phyloP scores from a whole-genome alignment of 2,113 vertebrate genomes.

The Porphyrio hochstetteri region DNA sequence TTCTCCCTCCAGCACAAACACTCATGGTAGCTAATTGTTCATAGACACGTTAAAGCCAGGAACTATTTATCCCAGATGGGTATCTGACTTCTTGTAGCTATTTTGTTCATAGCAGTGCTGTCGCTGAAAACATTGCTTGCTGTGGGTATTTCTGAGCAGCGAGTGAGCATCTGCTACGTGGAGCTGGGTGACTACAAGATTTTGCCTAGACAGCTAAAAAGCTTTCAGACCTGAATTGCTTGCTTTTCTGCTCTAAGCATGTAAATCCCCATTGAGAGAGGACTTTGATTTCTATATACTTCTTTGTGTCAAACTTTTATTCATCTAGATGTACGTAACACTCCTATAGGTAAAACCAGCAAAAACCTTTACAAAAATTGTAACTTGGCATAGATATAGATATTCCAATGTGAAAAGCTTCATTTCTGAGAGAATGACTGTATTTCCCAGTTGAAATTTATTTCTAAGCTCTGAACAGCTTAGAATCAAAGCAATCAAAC shows the following conservation, averaged over 20 bases:
- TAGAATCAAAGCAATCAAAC: constrained; percentile 32
- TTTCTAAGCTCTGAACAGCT: constrained; percentile 23
- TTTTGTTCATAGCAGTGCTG: not conserved
- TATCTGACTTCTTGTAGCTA: not conserved
- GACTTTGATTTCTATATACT: not conserved
- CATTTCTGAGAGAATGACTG: not conserved
- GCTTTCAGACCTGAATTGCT: not conserved
- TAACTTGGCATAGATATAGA: not conserved
- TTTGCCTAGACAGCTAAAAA: not conserved
- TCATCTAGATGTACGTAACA: not conserved
- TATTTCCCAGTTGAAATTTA: constrained; percentile 37
- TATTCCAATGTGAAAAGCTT: not conserved
- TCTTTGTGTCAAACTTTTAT: not conserved
- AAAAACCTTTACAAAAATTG: not conserved
- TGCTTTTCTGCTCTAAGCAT: not conserved
- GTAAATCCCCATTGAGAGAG: not conserved
- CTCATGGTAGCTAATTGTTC: not conserved
- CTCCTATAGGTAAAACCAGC: not conserved
- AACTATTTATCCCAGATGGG: not conserved
- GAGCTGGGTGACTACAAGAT: not conserved
- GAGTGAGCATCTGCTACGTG: not conserved
- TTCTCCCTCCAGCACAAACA: not conserved
- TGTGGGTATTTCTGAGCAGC: not conserved
- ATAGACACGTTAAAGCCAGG: not conserved
- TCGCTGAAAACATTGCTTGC: not conserved